These are phyloP conservation scores for Acropora yongei DNA, from an alignment of 64 coral and sea anemone genomes.

Conservation along the genomic window DNA sequence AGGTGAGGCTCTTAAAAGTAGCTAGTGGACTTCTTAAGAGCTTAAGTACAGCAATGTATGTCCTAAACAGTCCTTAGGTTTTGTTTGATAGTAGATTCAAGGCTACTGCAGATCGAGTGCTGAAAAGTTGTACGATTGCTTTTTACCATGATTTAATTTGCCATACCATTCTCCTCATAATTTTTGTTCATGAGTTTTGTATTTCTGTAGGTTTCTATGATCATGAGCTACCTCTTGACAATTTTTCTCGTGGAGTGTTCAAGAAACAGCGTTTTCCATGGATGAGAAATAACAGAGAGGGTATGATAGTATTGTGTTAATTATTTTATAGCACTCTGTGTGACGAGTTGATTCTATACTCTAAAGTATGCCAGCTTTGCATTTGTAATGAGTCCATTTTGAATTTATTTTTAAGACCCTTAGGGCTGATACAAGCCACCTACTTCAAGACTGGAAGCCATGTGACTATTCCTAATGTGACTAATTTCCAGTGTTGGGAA, in stretches of 20 bases:
- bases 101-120: too few species aligned
- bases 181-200: neutral
- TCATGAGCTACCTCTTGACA: conserved; percentile 68
- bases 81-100: too few species aligned
- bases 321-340: too few species aligned
- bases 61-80: too few species aligned
- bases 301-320: neutral
- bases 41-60: too few species aligned
- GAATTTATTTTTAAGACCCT: neutral
- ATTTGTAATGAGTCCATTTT: neutral
- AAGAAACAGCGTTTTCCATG: conserved; percentile 45
- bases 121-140: too few species aligned
- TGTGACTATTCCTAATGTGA: too few species aligned
- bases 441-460: too few species aligned
- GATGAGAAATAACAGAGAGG: conserved; percentile 61
- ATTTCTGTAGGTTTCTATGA: conserved; percentile 74
- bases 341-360: too few species aligned
- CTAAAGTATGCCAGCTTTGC: neutral
- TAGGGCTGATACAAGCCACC: neutral
- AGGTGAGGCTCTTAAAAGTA: conserved; percentile 42
- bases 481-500: too few species aligned
- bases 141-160: neutral
- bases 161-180: neutral
- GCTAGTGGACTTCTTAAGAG: too few species aligned
- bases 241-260: conserved; percentile 65